Evolutionary conservation across 2,888 invertebrate genomes (phyloP), one percentile per base, ranked within the genome.

Genomic region (Epiblema foenella): DNA sequence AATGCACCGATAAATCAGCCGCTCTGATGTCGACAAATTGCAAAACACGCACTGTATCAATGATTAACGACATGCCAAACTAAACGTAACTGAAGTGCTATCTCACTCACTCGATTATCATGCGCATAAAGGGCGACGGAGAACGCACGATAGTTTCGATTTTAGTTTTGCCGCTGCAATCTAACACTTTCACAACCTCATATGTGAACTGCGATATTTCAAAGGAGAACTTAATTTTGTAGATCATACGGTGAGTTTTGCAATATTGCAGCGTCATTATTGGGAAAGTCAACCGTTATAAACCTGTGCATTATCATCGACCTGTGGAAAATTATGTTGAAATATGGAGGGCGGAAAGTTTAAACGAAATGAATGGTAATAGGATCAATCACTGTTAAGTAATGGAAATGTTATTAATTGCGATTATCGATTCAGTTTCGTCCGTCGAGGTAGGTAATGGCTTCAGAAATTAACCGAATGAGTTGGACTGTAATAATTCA

Each of bases 1-100:
- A 71, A 71, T 71, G 71, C 71, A 51, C 37, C 62, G 49, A 70
- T 70, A 73, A 73, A 70, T 73, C 73, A 60, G 54, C 24, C 5
- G 18, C 51, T 68, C 29, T 69, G 49, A 73, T 65, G 66, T 59
- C 64, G 71, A 60, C 71, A 71, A 68, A 71, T 73, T 73, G 73
- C 71, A 73, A 64, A 73, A 71, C 73, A 68, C 63, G 73, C 67
- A 68, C 71, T 49, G 18, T 64, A 68, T 70, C 63, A 59, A 75
- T 67, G 69, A 65, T 73, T 73, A 60, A 70, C 72, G 69, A 42
- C 75, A 73, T 75, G 75, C 69, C 60, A 72, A 66, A 69, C 62
- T 52, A 62, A 63, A 65, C 64, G 68, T 62, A 68, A 62, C 56
- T 42, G n/a, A 39, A 7, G 20, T n/a, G 18, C 59, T 54, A 12